These are phyloP conservation scores for Sussaba pulchella DNA, from an alignment of 2,888 invertebrate species.

Conservation along the genomic window DNA sequence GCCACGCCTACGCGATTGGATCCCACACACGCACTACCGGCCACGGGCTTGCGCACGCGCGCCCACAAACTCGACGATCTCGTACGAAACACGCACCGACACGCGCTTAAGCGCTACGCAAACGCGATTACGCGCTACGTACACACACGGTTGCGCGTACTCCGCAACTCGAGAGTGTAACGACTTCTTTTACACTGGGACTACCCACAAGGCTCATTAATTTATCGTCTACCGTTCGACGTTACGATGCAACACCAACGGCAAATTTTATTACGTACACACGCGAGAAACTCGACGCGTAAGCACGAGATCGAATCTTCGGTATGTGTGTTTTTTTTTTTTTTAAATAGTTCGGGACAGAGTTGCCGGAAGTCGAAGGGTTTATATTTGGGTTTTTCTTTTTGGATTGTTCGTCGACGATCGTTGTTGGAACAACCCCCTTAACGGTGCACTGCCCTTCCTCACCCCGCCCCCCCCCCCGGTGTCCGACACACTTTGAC, in stretches of 20 bases:
- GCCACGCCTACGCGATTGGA: constrained; percentile 35
- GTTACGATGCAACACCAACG: constrained; percentile 5
- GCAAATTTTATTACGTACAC: background rate
- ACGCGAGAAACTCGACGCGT: constrained; percentile 1
- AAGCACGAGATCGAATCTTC: too few relatives aligned
- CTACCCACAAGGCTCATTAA: constrained; percentile 12
- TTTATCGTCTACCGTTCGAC: background rate
- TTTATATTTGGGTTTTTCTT: background rate
- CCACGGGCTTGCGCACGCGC: background rate
- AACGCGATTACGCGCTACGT: too few relatives aligned
- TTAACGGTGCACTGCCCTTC: constrained; percentile 45
- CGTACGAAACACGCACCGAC: background rate
- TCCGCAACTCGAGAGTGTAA: constrained; percentile 17
- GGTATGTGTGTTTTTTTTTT: too few relatives aligned
- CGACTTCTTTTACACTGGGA: constrained; percentile 17
- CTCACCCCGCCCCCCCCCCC: constrained; percentile 64
- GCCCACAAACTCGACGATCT: background rate
- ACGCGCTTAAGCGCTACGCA: too few relatives aligned
- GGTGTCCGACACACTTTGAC: constrained; percentile 40
- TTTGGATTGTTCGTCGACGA: constrained; percentile 4
- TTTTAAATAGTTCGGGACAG: too few relatives aligned
- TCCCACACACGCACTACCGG: background rate
- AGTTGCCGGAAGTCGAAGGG: too few relatives aligned
- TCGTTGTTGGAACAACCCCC: constrained; percentile 47
- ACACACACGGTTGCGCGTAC: background rate